Evolutionary conservation across 2,888 invertebrate species (phyloP), one percentile per base, ranked within the genome.

Genomic region (Microctonus brassicae): DNA sequence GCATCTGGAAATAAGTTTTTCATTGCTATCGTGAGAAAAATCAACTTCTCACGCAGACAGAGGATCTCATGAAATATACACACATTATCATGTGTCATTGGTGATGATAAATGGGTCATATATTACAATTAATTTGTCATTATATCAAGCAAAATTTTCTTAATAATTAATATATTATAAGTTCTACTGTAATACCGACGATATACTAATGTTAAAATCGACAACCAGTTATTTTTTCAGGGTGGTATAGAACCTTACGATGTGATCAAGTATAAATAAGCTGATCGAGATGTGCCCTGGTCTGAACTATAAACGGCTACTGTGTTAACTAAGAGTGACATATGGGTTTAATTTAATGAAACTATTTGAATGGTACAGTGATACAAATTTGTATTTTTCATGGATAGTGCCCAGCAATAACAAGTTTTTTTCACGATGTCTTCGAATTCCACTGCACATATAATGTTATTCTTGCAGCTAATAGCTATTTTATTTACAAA

Each of bases 261-360:
- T 39, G 13, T 39, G 39, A 39, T 39, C n/a, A 13, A 39, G 13
- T n/a, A 39, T 39, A 11, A 57, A 29, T 13, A 26, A 24, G n/a
- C 57, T 26, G 57, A 58, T 58, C 57, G 57, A 33, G 33, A 58
- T 58, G 33, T 29, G 57, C 64, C 33, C 53, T 11, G 53, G 53
- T 26, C 53, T 53, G 34, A 33, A 58, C n/a, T 64, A 17, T 53
- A 53, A 34, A 64, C 17, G 64, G 34, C 33, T 53, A 64, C 53
- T 34, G 26, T n/a, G n/a, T n/a, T n/a, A n/a, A n/a, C n/a, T n/a
- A n/a, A n/a, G n/a, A n/a, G n/a, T n/a, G n/a, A n/a, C 24, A 34
- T 39, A 53, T 64, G 13, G 7, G 52, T 64, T 64, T n/a, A 7
- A 36, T 36, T 7, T 7, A 9, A 36, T 1, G 11, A 36, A 36